Evolutionary conservation across 1,140 invertebrate species (phyloP), one percentile per base, ranked within the genome.

Genomic region (Drosophila micromelanica): DNA sequence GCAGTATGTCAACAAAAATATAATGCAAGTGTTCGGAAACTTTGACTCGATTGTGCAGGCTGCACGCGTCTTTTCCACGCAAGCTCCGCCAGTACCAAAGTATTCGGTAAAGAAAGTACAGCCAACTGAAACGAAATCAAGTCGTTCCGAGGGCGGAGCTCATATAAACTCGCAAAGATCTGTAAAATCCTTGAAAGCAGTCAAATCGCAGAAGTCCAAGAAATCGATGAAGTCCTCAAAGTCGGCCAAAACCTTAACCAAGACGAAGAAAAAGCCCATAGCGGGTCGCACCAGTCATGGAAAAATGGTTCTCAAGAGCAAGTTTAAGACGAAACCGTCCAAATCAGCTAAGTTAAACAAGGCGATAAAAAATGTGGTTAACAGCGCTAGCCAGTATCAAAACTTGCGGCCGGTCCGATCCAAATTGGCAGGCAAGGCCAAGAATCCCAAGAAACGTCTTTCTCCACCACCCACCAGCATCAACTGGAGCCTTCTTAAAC

Each of bases 1-100:
- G 17, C 75, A 91, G 48, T 89, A 89, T 61, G 90, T 91, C 1
- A 91, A 91, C 38, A 72, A 76, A 11, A 91, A 84, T 20, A 90
- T 91, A 9, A 76, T 90, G 67, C 70, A 90, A 40, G 80, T 89
- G 3, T 91, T 91, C 17, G 90, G 90, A 4, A 84, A 82, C 43
- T 85, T 79, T 17, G 90, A 91, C 23, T 49, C 79, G 5, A 73
- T 91, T 42, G 76, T 73, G 1, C 57, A 87, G 51, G 82, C 90
- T 32, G 90, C 87, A 20, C 81, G 77, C 0, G 73, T 84, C 5
- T 77, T 91, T 40, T 40, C 68, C 13, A 46, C 71, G 4, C 54
- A 90, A 6, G 60, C 73, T 0, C 86, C 86, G 3, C 42, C 72
- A 5, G 9, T 72, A 2, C 90, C 80, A 8, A 91, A 86, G 20